Percentiles rank a stretch among this genome's conserved stretches.
Evolutionary conservation across 1,140 invertebrate genomes (phyloP).

Genomic region (Drosophila pallidifrons): DNA sequence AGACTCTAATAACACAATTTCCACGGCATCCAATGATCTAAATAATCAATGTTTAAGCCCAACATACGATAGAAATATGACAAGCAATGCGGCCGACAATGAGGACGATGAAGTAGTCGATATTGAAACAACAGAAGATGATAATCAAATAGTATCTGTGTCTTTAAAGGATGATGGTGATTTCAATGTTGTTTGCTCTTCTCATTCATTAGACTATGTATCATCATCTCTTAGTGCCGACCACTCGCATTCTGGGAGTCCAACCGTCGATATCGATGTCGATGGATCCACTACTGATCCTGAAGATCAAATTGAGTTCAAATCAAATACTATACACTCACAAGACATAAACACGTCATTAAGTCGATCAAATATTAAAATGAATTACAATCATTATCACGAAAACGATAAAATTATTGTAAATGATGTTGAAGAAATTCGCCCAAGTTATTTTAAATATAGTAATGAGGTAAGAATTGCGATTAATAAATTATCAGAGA

Average conservation of each 20-base stretch:
- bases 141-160: conserved; percentile 38
- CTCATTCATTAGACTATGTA: conserved; percentile 16
- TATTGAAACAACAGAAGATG: conserved; percentile 88
- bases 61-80: background rate
- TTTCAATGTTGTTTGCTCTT: conserved; percentile 18
- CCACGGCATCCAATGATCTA: background rate
- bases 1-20: conserved; percentile 39
- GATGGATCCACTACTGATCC: conserved; percentile 62
- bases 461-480: conserved; percentile 39
- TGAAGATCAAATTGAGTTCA: conserved; percentile 56
- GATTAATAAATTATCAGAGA: background rate
- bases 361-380: conserved; percentile 37
- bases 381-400: background rate
- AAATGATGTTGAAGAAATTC: conserved; percentile 16
- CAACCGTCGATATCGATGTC: conserved; percentile 63
- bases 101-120: conserved; percentile 88
- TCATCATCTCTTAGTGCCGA: conserved; percentile 36
- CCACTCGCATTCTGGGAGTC: conserved; percentile 41
- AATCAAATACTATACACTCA: conserved; percentile 41
- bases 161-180: conserved; percentile 8
- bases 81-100: conserved; percentile 86
- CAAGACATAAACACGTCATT: conserved; percentile 23
- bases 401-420: conserved; percentile 22
- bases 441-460: conserved; percentile 8
- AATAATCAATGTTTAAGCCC: background rate